Base-by-base conservation (phyloP, 2,113 vertebrate genomes). In the Rutilus rutilus region DNA sequence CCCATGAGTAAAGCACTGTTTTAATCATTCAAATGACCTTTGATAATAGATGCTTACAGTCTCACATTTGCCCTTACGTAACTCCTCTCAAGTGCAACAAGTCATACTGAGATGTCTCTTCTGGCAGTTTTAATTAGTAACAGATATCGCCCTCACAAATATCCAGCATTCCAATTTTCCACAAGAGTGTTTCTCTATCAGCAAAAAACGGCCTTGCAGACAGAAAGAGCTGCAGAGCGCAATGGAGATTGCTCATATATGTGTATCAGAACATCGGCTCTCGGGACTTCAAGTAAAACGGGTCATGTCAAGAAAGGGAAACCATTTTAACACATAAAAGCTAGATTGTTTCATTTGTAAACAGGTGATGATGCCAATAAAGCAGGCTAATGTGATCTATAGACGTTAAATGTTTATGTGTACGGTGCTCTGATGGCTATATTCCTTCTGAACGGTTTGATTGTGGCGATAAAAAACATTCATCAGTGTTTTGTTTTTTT, bases 61-160 rank as follows among this genome's bases (percentile, higher is more conserved):
- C 27, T 59, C 19, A 33, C 75, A 33, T 77, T 33, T 78, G n/a
- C 30, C 82, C 82, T 76, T 54, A 47, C 27, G 33, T 50, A 69
- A 75, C 69, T 54, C 81, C 76, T 78, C 78, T 67, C 78, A 47
- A 81, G 59, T 67, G 78, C 60, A 81, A 33, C 39, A 57, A 86
- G 80, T 78, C 79, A 77, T 88, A 57, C 36, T 5, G 39, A 86
- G 84, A 78, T 79, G 50, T 30, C 36, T 50, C 76, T 50, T 78
- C 65, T 79, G 84, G 84, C 77, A 88, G 54, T 59, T 88, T 86
- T 88, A 88, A 88, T 88, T 88, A 88, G 84, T 42, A 83, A 86
- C 82, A 78, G 81, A 85, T 83, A 88, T 86, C 87, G 12, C 78
- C 50, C 30, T 62, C 42, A 57, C 85, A 57, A 86, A 88, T 85